These are phyloP conservation scores for Campoplex capitator DNA, from an alignment of 2,888 invertebrate genomes.

Conservation along the genomic window DNA sequence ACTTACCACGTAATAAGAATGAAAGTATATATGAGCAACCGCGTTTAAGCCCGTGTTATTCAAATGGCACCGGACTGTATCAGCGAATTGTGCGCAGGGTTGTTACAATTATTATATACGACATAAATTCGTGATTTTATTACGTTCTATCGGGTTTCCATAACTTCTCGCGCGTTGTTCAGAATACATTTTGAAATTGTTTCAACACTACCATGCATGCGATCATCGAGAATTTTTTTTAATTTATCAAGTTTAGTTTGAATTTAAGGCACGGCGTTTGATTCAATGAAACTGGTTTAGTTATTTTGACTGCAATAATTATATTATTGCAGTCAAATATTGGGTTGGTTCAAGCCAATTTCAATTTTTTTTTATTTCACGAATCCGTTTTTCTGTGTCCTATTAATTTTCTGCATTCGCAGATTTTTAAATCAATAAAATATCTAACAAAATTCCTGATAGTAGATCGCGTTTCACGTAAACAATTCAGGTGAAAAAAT, in stretches of 20 bases:
- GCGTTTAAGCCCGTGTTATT: not conserved
- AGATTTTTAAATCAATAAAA: not conserved
- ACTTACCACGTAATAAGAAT: slow-evolving; percentile 13
- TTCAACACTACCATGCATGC: not conserved
- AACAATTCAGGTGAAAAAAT: too few species aligned
- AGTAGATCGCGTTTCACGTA: not conserved
- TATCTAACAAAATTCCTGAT: not conserved
- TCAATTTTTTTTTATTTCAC: too few species aligned
- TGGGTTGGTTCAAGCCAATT: too few species aligned
- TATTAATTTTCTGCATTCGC: not conserved
- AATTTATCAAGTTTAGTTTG: too few species aligned
- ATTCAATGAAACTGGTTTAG: too few species aligned
- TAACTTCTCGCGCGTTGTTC: not conserved
- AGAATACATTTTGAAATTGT: not conserved
- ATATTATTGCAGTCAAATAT: too few species aligned
- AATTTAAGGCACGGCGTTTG: too few species aligned
- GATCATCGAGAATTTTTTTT: too few species aligned
- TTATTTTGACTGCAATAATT: too few species aligned
- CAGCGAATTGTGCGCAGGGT: not conserved
- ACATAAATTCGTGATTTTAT: slow-evolving; percentile 8
- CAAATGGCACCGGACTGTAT: not conserved
- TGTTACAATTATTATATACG: not conserved
- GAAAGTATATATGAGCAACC: not conserved
- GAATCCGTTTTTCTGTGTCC: too few species aligned
- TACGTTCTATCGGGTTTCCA: not conserved